Evolutionary conservation across 2,888 invertebrate species (phyloP), one percentile per base, ranked within the genome.

Genomic region (Drosophila meridionalis): DNA sequence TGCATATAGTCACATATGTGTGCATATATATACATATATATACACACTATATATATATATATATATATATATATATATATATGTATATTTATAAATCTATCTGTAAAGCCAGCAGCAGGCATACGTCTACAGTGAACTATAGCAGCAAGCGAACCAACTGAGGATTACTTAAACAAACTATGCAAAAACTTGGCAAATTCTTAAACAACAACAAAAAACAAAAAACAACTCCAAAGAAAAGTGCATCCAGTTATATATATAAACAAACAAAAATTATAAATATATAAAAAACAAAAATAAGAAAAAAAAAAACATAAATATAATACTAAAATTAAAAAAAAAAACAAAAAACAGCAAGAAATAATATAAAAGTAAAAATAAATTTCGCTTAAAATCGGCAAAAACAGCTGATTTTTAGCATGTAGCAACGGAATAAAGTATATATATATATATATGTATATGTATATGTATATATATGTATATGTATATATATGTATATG

Each of bases 191-290:
- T 43, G 38, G 65, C 40, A 34, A 52, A 52, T 58, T 38, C 52
- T 53, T 32, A 42, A 58, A 9, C 34, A 60, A 26, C 6, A 62
- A 8, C 7, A 38, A 40, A 40, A 40, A 40, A 53, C 11, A 34
- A 55, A 53, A 58, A 83, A 72, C 62, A 77, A 89, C 83, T 87
- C 89, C 89, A 84, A 89, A 89, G 89, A 87, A 77, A 79, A 63
- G 71, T 73, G 80, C 84, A 87, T 89, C 87, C 89, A 87, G 70
- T 87, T 82, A 87, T 59, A 80, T 71, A 84, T 69, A 81, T 62
- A 69, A 81, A 66, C 20, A 20, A 20, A 43, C 48, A 32, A 32
- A 43, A 12, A 38, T 45, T 55, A 73, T 48, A 67, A 34, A 72
- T 59, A 66, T 67, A 59, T 59, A 47, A 36, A 55, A 30, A 12